Conservation (phyloP, 2,113 vertebrate species). For the Dipodomys spectabilis region DNA sequence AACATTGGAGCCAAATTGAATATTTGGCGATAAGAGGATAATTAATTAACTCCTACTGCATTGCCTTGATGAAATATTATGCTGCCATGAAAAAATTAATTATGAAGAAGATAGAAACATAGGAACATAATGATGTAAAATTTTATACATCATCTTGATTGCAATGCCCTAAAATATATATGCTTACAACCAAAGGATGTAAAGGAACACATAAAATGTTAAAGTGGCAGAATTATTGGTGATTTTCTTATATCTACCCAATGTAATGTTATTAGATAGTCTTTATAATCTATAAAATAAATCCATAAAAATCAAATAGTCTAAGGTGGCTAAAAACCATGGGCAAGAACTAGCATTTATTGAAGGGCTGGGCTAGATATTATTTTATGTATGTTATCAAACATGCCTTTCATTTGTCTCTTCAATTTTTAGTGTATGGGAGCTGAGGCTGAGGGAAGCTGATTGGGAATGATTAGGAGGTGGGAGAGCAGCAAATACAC, state of each 20-base stretch:
- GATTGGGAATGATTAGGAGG: neutral
- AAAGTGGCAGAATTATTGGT: constrained; percentile 9
- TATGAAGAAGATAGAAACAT: constrained; percentile 12
- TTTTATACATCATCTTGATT: constrained; percentile 49
- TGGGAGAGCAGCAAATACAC: neutral
- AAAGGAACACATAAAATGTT: constrained; percentile 18
- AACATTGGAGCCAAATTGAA: constrained; percentile 45
- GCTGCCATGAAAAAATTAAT: constrained; percentile 58
- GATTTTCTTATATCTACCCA: neutral
- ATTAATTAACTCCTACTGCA: constrained; percentile 56
- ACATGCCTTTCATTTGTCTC: neutral
- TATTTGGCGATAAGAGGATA: neutral
- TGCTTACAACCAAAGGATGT: constrained; percentile 10
- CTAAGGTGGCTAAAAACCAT: neutral
- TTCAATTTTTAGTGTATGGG: constrained; percentile 1
- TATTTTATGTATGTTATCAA: neutral
- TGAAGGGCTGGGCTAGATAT: neutral
- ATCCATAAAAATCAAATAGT: neutral
- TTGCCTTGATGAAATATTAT: constrained; percentile 64
- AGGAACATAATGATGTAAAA: constrained; percentile 36
- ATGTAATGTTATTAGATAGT: neutral
- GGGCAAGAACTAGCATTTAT: neutral
- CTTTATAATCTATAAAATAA: constrained; percentile 4
- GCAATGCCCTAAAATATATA: constrained; percentile 31
- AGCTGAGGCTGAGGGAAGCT: constrained; percentile 6